Evolutionary conservation across 2,888 invertebrate species (phyloP), one percentile per base, ranked within the genome.

Genomic region (Masnerella sp.): DNA sequence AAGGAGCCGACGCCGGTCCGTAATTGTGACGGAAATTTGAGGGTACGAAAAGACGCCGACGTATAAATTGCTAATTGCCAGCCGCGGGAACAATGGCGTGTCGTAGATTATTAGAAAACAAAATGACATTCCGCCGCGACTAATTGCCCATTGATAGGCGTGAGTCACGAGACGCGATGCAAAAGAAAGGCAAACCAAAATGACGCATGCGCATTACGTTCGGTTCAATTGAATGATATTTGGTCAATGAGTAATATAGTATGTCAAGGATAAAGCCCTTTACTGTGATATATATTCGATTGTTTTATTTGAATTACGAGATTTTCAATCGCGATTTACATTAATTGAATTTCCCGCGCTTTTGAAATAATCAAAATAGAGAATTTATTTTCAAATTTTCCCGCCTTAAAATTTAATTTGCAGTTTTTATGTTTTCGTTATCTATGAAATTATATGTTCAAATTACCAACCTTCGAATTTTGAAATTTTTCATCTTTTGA

Each of bases 11-110:
- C 12, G 42, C 36, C 61, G 62, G 51, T 18, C 32, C 38, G 65
- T 64, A 71, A 51, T 61, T 69, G 65, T 56, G 56, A 36, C 65
- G 38, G 49, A 74, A 74, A 70, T 74, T 74, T 61, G 54, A 65
- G 49, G 70, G 47, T 51, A 61, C 38, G 42, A 58, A 61, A 69
- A 49, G 70, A 61, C 65, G 22, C 52, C 54, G 65, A 42, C 52
- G 65, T 54, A 74, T 61, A 70, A 70, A 70, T 70, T 65, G 65
- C 65, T 74, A 70, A 74, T 74, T 70, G 40, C 65, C 12, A n/a
- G 38, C 8, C 28, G 49, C 22, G 32, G 45, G 28, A 65, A 68
- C 64, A 68, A 74, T 68, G 56, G 58, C 49, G 52, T 47, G 56
- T 49, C 64, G 18, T 17, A 14, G 47, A 64, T 64, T 64, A 64